Evolutionary conservation across 2,888 invertebrate species (phyloP).

Genomic region (Tenthredo amoena): DNA sequence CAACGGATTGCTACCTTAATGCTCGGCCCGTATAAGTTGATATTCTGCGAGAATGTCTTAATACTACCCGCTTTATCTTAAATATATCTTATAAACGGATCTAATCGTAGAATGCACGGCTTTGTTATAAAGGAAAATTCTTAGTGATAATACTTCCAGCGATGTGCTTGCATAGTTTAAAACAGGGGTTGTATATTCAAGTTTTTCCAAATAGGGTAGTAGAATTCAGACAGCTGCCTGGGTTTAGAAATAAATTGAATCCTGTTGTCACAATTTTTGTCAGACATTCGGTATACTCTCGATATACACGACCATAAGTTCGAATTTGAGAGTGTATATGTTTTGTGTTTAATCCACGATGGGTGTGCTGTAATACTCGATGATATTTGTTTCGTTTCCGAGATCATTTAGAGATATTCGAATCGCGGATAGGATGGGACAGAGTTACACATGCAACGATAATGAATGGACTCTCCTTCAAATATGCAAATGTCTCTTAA

Average conservation of each 20-base stretch:
- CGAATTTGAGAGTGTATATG: neutral
- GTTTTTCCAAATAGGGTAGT: neutral
- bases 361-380: neutral
- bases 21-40: slow-evolving; percentile 44
- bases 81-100: slow-evolving; percentile 19
- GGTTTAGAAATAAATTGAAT: neutral
- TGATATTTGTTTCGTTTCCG: neutral
- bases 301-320: neutral
- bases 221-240: neutral
- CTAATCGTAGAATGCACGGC: slow-evolving; percentile 23
- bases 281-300: neutral
- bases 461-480: slow-evolving; percentile 51
- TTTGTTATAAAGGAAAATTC: neutral
- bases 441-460: slow-evolving; percentile 49
- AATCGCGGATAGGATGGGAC: neutral
- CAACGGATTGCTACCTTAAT: slow-evolving; percentile 49
- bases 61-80: slow-evolving; percentile 27
- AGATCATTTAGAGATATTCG: neutral
- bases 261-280: neutral
- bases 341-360: neutral
- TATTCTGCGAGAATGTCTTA: slow-evolving; percentile 44
- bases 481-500: slow-evolving; percentile 55
- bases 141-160: neutral
- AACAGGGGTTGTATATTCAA: neutral
- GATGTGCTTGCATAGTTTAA: neutral